Conservation (phyloP, 2,797 vertebrate species). For the Eurystomus glaucurus region DNA sequence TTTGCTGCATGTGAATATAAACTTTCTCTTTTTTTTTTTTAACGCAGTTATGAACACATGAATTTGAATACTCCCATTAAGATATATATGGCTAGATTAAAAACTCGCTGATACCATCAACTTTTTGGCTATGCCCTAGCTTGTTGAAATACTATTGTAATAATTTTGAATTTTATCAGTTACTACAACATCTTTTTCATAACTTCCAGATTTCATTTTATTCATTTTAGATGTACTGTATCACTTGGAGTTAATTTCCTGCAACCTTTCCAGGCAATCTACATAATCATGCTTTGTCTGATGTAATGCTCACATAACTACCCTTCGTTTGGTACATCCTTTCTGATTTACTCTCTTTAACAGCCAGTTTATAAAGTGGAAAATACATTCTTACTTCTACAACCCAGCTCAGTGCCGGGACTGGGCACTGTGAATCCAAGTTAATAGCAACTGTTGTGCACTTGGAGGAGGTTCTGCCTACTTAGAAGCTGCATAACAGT, state of each 20-base stretch:
- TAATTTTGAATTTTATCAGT: background rate
- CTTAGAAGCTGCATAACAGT: background rate
- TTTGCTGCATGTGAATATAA: background rate
- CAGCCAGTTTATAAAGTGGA: background rate
- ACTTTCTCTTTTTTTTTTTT: background rate
- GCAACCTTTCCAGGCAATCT: background rate
- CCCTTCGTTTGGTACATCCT: background rate
- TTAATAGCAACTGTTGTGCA: background rate
- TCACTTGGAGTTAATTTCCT: background rate
- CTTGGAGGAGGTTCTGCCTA: background rate
- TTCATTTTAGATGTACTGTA: background rate
- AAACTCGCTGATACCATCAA: background rate
- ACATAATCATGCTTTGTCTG: background rate
- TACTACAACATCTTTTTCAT: background rate
- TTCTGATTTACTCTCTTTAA: background rate
- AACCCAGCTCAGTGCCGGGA: background rate
- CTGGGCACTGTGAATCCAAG: background rate
- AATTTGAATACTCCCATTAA: background rate
- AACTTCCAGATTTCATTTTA: background rate
- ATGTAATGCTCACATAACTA: background rate
- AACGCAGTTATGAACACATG: background rate
- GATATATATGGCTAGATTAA: background rate
- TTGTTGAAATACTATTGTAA: background rate
- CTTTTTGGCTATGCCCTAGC: background rate
- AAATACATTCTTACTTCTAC: background rate